These are phyloP conservation scores for Chelidonichthys spinosus DNA, from an alignment of 2,797 vertebrate species.

Conservation along the genomic window DNA sequence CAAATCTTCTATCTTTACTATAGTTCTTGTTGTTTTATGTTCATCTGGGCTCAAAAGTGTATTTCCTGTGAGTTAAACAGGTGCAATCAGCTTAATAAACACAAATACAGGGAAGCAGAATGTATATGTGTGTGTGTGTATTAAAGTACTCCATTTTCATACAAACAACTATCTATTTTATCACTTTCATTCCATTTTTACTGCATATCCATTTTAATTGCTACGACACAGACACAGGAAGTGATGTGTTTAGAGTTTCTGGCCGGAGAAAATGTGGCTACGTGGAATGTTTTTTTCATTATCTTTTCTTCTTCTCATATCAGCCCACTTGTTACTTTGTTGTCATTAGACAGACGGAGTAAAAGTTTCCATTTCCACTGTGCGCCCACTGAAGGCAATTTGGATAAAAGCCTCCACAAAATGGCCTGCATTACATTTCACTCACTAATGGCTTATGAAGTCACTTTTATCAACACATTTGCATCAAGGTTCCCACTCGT, in stretches of 20 bases:
- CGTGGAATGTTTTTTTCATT: background rate
- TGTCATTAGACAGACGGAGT: background rate
- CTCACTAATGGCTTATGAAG: slow-evolving; percentile 22
- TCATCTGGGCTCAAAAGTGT: background rate
- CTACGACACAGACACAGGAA: background rate
- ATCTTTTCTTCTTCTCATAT: background rate
- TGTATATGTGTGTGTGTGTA: too few relatives aligned
- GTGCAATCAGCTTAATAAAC: background rate
- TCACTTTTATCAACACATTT: slow-evolving; percentile 11
- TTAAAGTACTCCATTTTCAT: background rate
- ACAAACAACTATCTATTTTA: slow-evolving; percentile 2
- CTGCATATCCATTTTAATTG: background rate
- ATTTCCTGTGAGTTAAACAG: slow-evolving; percentile 7
- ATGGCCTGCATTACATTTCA: slow-evolving; percentile 23
- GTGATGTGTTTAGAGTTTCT: slow-evolving; percentile 1
- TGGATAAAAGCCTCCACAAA: slow-evolving; percentile 40
- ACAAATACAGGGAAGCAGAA: too few relatives aligned
- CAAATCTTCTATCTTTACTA: background rate
- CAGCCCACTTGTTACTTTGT: background rate
- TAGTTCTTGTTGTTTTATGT: background rate
- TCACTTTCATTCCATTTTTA: background rate
- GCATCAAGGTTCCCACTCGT: slow-evolving; percentile 5
- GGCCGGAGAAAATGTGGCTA: background rate
- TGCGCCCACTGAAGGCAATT: slow-evolving; percentile 21
- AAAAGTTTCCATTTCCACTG: slow-evolving; percentile 32